Percentiles rank a stretch among this genome's conserved stretches.
Conservation (phyloP, 2,113 vertebrate species). For the Apteryx mantelli region DNA sequence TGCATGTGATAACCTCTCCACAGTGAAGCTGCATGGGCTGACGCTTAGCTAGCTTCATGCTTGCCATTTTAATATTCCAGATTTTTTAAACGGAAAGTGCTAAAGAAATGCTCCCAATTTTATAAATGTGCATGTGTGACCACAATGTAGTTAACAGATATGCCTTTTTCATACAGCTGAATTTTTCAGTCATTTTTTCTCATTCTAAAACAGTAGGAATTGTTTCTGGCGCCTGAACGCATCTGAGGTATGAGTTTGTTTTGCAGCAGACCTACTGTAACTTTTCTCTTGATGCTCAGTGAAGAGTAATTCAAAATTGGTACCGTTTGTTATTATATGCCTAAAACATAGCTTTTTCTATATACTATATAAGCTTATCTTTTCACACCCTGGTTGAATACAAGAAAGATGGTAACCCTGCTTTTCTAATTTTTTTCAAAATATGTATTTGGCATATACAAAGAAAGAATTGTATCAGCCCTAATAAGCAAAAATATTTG, state of each 20-base stretch:
- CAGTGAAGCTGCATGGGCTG: slow-evolving; percentile 28
- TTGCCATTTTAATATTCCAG: slow-evolving; percentile 20
- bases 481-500: background rate
- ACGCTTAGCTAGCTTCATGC: background rate
- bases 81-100: background rate
- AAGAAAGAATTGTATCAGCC: background rate
- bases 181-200: slow-evolving; percentile 2
- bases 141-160: background rate
- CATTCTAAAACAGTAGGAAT: background rate
- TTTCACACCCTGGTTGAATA: background rate
- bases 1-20: slow-evolving; percentile 43
- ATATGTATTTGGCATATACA: background rate
- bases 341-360: background rate
- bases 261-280: background rate
- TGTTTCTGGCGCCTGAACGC: slow-evolving; percentile 10
- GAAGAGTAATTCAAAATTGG: background rate
- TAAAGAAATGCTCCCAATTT: background rate
- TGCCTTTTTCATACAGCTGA: background rate
- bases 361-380: background rate
- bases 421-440: slow-evolving; percentile 29
- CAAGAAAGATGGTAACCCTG: background rate
- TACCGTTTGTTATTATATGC: background rate
- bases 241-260: background rate
- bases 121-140: background rate
- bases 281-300: background rate